These are phyloP conservation scores for Brachyistius frenatus DNA, from an alignment of 2,113 vertebrate species.

Conservation along the genomic window DNA sequence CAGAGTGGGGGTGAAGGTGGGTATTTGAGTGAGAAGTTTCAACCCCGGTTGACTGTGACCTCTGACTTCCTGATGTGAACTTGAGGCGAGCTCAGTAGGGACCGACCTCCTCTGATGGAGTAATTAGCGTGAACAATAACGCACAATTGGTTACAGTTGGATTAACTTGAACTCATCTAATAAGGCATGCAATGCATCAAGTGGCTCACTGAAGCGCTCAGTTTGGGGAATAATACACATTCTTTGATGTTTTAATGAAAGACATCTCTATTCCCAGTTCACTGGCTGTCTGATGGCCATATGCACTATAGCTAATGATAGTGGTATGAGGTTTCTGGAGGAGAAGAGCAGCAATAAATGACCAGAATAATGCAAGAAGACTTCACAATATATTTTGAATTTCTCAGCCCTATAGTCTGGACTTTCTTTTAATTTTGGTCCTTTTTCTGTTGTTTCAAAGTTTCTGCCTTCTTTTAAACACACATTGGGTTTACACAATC, in stretches of 20 bases:
- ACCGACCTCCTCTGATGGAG: slow-evolving; percentile 45
- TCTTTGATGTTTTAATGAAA: slow-evolving; percentile 80
- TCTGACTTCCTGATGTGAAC: slow-evolving; percentile 54
- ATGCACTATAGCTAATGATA: slow-evolving; percentile 52
- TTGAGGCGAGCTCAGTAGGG: slow-evolving; percentile 47
- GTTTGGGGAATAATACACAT: slow-evolving; percentile 53
- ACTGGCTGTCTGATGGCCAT: slow-evolving; percentile 46
- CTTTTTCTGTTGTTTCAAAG: neutral
- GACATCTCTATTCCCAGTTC: slow-evolving; percentile 43
- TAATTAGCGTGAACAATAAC: slow-evolving; percentile 78
- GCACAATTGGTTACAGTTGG: slow-evolving; percentile 65
- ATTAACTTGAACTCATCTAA: slow-evolving; percentile 71
- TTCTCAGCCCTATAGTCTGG: neutral
- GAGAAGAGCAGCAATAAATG: slow-evolving; percentile 5
- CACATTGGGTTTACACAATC: neutral
- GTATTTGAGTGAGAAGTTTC: slow-evolving; percentile 48
- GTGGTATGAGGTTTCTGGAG: slow-evolving; percentile 17
- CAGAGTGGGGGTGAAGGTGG: slow-evolving; percentile 2
- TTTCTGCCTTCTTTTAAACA: neutral
- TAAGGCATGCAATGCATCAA: slow-evolving; percentile 68
- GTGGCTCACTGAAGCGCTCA: slow-evolving; percentile 62
- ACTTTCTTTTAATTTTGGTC: slow-evolving; percentile 1
- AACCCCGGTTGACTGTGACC: slow-evolving; percentile 38
- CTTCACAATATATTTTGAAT: slow-evolving; percentile 6
- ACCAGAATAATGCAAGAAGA: neutral